Conservation (phyloP, 2,113 vertebrate genomes). For the Mastomys natalensis region DNA sequence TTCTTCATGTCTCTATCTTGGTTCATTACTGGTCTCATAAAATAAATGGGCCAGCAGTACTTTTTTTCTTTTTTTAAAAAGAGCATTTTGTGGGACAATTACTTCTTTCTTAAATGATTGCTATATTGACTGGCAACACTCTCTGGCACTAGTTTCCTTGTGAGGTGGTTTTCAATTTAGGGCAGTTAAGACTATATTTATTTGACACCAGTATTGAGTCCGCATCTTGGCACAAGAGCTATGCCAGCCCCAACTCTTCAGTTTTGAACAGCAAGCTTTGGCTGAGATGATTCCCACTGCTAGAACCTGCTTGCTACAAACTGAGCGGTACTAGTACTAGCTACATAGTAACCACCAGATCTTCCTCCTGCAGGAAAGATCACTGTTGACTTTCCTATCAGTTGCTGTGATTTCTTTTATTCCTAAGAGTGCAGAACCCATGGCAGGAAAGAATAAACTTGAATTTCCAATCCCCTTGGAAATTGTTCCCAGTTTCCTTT, state of each 20-base stretch:
- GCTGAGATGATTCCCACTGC: neutral
- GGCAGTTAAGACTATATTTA: neutral
- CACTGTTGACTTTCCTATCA: neutral
- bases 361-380: neutral
- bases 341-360: neutral
- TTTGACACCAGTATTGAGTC: neutral
- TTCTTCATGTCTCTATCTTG: neutral
- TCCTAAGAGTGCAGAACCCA: neutral
- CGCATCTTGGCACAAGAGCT: neutral
- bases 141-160: neutral
- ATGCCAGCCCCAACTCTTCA: neutral
- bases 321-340: neutral
- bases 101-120: neutral
- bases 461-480: rapidly evolving
- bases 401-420: neutral
- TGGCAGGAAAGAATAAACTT: neutral
- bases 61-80: neutral
- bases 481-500: neutral
- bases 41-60: neutral
- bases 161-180: neutral
- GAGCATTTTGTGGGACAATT: neutral
- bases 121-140: neutral
- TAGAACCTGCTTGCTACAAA: neutral
- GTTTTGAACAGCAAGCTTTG: slow-evolving; percentile 1
- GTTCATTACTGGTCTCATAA: neutral